Conservation (phyloP, 2,888 invertebrate genomes). For the Salticus scenicus region DNA sequence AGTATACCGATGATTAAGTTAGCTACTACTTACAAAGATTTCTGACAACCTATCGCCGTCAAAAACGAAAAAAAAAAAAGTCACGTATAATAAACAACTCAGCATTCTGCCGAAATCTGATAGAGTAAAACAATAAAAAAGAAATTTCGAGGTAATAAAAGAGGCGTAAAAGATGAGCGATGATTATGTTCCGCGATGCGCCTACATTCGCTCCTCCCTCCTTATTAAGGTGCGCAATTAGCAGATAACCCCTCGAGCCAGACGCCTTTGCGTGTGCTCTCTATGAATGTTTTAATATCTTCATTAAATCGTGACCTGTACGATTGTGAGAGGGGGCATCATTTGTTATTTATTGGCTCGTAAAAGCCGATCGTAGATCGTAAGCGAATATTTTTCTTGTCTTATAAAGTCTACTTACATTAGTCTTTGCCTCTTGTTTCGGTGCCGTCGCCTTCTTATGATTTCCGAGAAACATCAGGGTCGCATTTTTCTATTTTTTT, state of each 20-base stretch:
- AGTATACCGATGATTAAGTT: conserved; percentile 50
- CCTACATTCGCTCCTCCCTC: conserved; percentile 58
- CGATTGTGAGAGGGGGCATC: conserved; percentile 16
- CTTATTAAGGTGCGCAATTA: conserved; percentile 61
- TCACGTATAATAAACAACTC: conserved; percentile 35
- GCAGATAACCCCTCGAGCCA: conserved; percentile 49
- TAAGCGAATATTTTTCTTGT: conserved; percentile 61
- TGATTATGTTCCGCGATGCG: conserved; percentile 51
- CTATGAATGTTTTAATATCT: conserved; percentile 68
- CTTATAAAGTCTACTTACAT: conserved; percentile 39
- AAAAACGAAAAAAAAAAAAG: too few relatives aligned
- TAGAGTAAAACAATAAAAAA: conserved; percentile 20
- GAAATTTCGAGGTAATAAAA: conserved; percentile 45
- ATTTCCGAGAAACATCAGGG: conserved; percentile 38
- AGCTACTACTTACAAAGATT: conserved; percentile 24
- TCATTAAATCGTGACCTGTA: conserved; percentile 62
- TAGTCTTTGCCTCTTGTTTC: conserved; percentile 14
- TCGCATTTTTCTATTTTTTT: conserved; percentile 35
- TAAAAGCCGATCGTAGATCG: conserved; percentile 62
- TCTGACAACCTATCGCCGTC: conserved; percentile 18
- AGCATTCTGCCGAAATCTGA: conserved; percentile 1
- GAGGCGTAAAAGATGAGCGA: conserved; percentile 65
- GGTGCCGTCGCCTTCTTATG: conserved; percentile 11
- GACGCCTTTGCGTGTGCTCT: conserved; percentile 27
- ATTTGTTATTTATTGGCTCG: conserved; percentile 57